Evolutionary conservation across 2,113 vertebrate species (phyloP), one percentile per base, ranked within the genome.

Genomic region (Leptocoma aspasia): DNA sequence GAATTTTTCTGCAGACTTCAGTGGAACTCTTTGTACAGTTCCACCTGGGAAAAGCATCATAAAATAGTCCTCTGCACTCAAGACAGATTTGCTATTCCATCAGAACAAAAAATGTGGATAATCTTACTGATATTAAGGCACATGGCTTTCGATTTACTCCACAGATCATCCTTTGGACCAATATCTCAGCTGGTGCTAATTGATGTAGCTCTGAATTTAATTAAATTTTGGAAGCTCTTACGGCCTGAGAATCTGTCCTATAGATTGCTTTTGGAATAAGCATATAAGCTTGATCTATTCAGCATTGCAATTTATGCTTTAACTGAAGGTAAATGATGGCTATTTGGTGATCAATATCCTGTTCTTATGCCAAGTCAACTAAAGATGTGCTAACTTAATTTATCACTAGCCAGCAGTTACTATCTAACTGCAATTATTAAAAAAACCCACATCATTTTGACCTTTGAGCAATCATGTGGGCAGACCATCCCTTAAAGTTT

Each of bases 211-310:
- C 77, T 94, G 91, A 82, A 92, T 94, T 89, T 92, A 94, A 91
- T 96, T 92, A 94, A 94, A 95, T 76, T 94, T 94, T 84, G 76
- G 89, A 92, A 92, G 64, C 56, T 83, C 44, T 92, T 60, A 27
- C 64, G 89, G 76, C 72, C 39, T 86, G 60, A 84, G 89, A 93
- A 86, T 89, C 59, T 94, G 82, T 92, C 59, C 89, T 64, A 23
- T 59, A 78, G 86, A 91, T 77, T 94, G 68, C 63, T 92, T 92
- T 81, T 83, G 60, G 82, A 94, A 86, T 89, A 86, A 84, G 65
- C 24, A 52, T 84, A 37, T 68, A 92, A 2, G 14, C 41, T 84
- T 78, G 89, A 90, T 89, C 65, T 89, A 37, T 75, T 73, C 69
- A 68, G 61, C 91, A 69, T 27, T 86, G 61, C 15, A 87, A 84